Base-by-base conservation (phyloP, 2,797 vertebrate genomes). In the Sebastes oblongus region DNA sequence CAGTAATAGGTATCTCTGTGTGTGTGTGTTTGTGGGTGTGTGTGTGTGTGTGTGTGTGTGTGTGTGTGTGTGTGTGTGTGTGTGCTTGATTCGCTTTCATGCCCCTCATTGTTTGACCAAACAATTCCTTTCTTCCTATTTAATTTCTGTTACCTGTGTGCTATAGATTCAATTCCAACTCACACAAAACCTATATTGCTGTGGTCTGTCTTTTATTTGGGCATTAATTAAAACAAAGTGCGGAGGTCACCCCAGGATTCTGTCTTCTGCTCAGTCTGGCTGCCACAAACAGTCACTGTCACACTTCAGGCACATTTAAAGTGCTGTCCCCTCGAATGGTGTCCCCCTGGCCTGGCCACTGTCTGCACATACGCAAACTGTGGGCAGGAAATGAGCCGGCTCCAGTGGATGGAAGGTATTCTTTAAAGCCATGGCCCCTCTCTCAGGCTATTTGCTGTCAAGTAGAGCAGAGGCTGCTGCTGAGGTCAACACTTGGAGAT, bases 391-490 rank as follows among this genome's bases (percentile, higher is more conserved):
- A 87, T 75, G 86, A 90, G 80, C 80, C 77, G 80, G 86, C 83
- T 85, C 85, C 86, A 89, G 79, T 80, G 85, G 84, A 86, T 75
- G 92, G 84, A 93, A 89, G 93, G 88, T 88, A 84, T 92, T 88
- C 83, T 95, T 92, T 92, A 94, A 96, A 96, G 94, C 91, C 95
- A 93, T 87, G 90, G 92, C 85, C 83, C 85, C 95, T 95, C 96
- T 96, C 96, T 94, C 94, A 95, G 94, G 93, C 94, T 96, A 91
- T 95, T 96, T 95, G 88, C 94, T 96, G 94, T 95, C 87, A 95
- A 96, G 95, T 92, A 87, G 94, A 95, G 92, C 92, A 94, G 86
- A 96, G 95, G 93, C 95, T 95, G 91, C 91, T 94, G 92, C 91
- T 95, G 93, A 96, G 94, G 92, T 96, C 95, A 96, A 94, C 94